Evolutionary conservation across 2,797 vertebrate genomes (phyloP), one percentile per base, ranked within the genome.

Genomic region (Furcifer pardalis): DNA sequence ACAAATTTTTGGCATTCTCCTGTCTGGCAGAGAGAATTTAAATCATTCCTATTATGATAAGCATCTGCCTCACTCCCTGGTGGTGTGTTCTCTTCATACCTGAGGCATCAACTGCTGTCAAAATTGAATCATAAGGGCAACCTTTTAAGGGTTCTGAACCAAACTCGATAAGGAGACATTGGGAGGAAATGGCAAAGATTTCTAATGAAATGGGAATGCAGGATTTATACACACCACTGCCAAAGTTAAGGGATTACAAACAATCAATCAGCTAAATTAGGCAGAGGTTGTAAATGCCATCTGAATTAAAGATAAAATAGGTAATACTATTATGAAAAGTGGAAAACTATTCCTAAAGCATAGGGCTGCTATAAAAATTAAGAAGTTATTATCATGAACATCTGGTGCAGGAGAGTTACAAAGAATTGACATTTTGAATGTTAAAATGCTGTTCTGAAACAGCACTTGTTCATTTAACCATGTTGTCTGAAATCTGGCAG

Each of bases 1-100:
- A 76, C 65, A 81, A 62, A 84, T 79, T 76, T 68, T 81, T 81
- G 65, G 62, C 84, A 85, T 76, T 81, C 63, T 75, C 40, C 84
- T 85, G 76, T n/a, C 52, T 49, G 60, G 78, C 78, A 49, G 68
- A 81, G 44, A 81, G 78, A 81, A 75, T 68, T 5, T 85, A 81
- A 80, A 85, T 85, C 46, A 81, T 56, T 75, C 84, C 44, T 75
- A 32, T 12, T 65, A n/a, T 66, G 71, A 81, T 60, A 83, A 56
- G 35, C 19, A 35, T 63, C 30, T 46, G 35, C 52, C 46, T n/a
- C 17, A 12, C 62, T 63, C 37, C 69, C 69, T 42, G 69, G 40
- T 63, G 77, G 42, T 79, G 42, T 78, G 52, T 5, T 75, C 78
- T 75, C 35, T 15, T 81, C 71, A 60, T 81, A 85, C 72, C 49